Evolutionary conservation across 2,113 vertebrate species (phyloP).

Genomic region (Setophaga coronata): DNA sequence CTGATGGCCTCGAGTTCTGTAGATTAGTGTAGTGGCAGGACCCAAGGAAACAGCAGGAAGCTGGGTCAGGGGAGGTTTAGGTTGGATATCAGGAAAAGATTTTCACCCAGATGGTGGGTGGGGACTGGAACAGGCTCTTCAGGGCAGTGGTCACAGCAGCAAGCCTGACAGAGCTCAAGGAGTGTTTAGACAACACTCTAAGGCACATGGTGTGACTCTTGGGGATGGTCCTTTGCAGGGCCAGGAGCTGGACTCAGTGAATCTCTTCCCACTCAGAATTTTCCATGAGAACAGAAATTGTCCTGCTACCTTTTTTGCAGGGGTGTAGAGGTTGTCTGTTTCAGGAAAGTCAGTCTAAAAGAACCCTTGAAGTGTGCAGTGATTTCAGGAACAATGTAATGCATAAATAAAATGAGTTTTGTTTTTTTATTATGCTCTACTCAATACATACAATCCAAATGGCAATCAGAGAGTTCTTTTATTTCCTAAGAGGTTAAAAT

Average conservation of each 20-base stretch:
- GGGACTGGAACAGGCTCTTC: neutral
- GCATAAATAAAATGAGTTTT: neutral
- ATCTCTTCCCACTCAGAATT: neutral
- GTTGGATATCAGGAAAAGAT: neutral
- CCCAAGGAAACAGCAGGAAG: fast-evolving
- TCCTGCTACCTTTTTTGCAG: neutral
- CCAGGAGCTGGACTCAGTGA: neutral
- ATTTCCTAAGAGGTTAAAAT: neutral
- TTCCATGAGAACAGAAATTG: neutral
- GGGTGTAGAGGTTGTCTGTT: fast-evolving
- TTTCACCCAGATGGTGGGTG: fast-evolving
- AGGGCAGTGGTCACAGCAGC: neutral
- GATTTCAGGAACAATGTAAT: neutral
- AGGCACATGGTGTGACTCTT: fast-evolving
- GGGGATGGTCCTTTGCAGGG: too few relatives aligned
- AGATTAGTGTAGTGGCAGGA: neutral
- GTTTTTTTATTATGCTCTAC: neutral
- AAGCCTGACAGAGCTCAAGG: neutral
- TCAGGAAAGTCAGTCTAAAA: neutral
- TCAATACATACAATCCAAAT: neutral
- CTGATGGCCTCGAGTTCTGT: neutral
- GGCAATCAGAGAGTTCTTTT: neutral
- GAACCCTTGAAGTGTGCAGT: neutral
- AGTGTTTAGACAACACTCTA: neutral
- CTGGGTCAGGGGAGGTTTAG: too few relatives aligned